Conservation (phyloP, 2,113 vertebrate genomes). For the Symphodus melops region DNA sequence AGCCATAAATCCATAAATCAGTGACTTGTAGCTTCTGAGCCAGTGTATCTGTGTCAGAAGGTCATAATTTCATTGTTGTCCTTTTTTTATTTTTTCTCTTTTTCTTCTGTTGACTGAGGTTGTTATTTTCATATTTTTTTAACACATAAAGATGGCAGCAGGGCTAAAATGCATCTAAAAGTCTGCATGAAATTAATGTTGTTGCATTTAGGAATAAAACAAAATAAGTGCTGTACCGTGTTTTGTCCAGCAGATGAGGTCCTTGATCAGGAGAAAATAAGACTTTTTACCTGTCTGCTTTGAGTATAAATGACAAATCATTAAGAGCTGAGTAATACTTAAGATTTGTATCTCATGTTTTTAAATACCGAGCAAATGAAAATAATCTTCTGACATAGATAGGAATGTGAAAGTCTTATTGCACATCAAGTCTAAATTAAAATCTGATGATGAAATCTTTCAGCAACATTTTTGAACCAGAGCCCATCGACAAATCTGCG, state of each 20-base stretch:
- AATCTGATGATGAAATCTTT: constrained; percentile 39
- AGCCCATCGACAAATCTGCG: constrained; percentile 14
- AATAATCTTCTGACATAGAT: neutral
- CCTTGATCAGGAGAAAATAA: neutral
- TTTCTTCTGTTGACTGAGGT: too few relatives aligned
- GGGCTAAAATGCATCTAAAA: neutral
- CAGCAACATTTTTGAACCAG: constrained; percentile 20
- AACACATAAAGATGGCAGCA: neutral
- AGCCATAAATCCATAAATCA: constrained; percentile 35
- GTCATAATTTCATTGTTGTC: neutral
- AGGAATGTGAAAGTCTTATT: constrained; percentile 7
- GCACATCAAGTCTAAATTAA: too few relatives aligned
- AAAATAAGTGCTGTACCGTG: neutral
- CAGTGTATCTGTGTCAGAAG: neutral
- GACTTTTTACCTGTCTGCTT: neutral
- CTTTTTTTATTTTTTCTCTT: neutral
- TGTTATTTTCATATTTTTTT: neutral
- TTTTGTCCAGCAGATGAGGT: constrained; percentile 67
- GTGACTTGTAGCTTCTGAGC: neutral
- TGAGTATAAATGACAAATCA: neutral
- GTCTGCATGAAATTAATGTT: neutral
- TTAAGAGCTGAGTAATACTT: neutral
- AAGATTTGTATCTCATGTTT: neutral
- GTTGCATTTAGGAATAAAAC: neutral
- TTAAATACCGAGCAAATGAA: neutral